Evolutionary conservation across 2,888 invertebrate genomes (phyloP).

Genomic region (Apodemia mormo): DNA sequence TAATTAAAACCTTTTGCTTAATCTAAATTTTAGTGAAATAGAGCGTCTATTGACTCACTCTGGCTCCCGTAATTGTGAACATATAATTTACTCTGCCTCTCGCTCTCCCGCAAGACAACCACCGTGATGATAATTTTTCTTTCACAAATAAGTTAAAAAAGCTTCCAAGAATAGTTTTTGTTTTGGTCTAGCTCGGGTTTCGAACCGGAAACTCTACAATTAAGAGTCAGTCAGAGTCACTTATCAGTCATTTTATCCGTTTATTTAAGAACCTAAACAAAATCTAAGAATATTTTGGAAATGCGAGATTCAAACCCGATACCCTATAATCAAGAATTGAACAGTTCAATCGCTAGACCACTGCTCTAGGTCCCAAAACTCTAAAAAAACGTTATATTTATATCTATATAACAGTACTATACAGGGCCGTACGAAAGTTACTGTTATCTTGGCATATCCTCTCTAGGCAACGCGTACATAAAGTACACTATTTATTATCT

Average conservation of each 20-base stretch:
- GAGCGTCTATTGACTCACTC: constrained; percentile 50
- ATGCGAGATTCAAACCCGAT: background rate
- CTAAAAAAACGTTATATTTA: constrained; percentile 65
- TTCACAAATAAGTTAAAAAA: too few relatives aligned
- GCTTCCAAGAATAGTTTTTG: too few relatives aligned
- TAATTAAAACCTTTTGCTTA: constrained; percentile 42
- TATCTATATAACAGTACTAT: constrained; percentile 46
- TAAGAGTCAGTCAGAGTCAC: too few relatives aligned
- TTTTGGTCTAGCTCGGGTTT: too few relatives aligned
- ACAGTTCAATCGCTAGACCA: constrained; percentile 25
- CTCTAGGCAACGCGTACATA: constrained; percentile 78
- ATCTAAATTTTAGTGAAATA: constrained; percentile 60
- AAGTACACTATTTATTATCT: constrained; percentile 61
- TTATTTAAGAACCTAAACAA: too few relatives aligned
- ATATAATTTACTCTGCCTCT: too few relatives aligned
- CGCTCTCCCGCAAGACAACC: too few relatives aligned
- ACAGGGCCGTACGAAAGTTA: constrained; percentile 79
- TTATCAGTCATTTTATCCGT: too few relatives aligned
- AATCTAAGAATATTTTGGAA: too few relatives aligned
- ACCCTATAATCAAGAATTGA: background rate
- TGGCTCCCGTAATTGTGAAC: too few relatives aligned
- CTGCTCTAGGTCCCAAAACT: constrained; percentile 53
- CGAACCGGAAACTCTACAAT: too few relatives aligned
- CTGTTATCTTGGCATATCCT: constrained; percentile 83
- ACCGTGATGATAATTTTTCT: too few relatives aligned